Percentiles rank a stretch among this genome's conserved stretches.
These are phyloP conservation scores for Danio jaintianensis DNA, from an alignment of 2,797 vertebrate species.

Conservation along the genomic window DNA sequence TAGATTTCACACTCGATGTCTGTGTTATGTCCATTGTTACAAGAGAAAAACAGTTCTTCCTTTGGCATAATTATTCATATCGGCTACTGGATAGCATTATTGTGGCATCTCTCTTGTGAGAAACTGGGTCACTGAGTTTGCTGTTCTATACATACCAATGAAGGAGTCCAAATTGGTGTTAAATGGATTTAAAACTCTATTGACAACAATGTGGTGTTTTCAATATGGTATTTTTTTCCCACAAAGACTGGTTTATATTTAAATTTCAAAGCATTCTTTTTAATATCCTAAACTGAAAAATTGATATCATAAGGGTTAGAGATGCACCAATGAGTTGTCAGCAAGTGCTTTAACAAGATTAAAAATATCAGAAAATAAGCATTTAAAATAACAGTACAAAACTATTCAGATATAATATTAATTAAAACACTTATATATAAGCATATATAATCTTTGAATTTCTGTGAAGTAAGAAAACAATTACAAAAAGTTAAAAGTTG, in stretches of 20 bases:
- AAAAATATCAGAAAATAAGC: too few relatives aligned
- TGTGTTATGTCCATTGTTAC: slow-evolving; percentile 1
- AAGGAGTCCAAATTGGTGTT: slow-evolving; percentile 4
- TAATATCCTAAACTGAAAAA: slow-evolving; percentile 11
- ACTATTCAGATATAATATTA: too few relatives aligned
- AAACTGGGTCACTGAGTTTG: slow-evolving; percentile 12
- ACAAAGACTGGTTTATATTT: slow-evolving; percentile 5
- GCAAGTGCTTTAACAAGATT: too few relatives aligned
- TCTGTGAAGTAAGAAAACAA: too few relatives aligned
- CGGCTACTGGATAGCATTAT: background rate
- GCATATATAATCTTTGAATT: too few relatives aligned
- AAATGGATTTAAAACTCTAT: background rate
- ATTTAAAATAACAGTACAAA: too few relatives aligned
- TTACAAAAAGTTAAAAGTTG: too few relatives aligned
- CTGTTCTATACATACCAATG: slow-evolving; percentile 17
- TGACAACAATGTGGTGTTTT: background rate
- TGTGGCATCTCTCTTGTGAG: background rate
- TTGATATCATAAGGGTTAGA: background rate
- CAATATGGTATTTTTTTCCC: background rate
- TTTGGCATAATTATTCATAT: slow-evolving; percentile 2
- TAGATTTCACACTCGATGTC: slow-evolving; percentile 10
- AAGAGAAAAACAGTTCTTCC: background rate
- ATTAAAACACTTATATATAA: too few relatives aligned
- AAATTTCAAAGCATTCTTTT: slow-evolving; percentile 4
- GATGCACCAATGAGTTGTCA: too few relatives aligned